Base-by-base conservation (phyloP, 2,113 vertebrate genomes). In the Acrocephalus kingi region DNA sequence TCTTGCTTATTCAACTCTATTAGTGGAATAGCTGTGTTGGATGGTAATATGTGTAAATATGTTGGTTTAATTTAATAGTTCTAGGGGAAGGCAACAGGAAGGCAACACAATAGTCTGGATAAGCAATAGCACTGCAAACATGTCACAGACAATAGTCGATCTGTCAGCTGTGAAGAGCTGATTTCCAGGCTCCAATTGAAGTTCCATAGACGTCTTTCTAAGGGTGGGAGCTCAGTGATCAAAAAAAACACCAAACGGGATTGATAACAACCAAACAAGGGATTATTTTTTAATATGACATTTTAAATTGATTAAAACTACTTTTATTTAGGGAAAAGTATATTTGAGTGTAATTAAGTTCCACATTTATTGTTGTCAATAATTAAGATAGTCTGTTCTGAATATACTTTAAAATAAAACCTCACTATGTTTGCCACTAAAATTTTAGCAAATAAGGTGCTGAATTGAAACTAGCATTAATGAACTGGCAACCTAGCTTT, bases 51-150 rank as follows among this genome's bases (percentile, higher is more conserved):
- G 14, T 80, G 35, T 71, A 90, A 87, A 87, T 87, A 55, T 37
- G 52, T 78, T 55, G 76, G 30, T 78, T 89, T 77, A 67, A 88
- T 73, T 83, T 86, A 63, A 30, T 62, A 71, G 41, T 62, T 94
- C 35, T 71, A 15, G 79, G 43, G 61, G 19, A 83, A 90, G 63
- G 74, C 48, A 81, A 66, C 84, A 77, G 81, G 89, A 94, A 94
- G 81, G 39, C 63, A 80, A 11, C 46, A 80, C 83, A 74, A 71
- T 84, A 67, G 82, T 48, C 55, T 92, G 83, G 46, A 28, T 73
- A 83, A 95, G 92, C 66, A 83, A 7, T 45, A 87, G 61, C 1
- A 2, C 55, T 83, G 75, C 81, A 90, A 61, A 86, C 63, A 28
- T 35, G 35, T 46, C 55, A 15, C 35, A 74, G 85, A 93, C 85